A percentile compares a stretch with the other conserved stretches of the same genome.
Conservation (phyloP, 1,140 invertebrate species). For the Helicoverpa zea region DNA sequence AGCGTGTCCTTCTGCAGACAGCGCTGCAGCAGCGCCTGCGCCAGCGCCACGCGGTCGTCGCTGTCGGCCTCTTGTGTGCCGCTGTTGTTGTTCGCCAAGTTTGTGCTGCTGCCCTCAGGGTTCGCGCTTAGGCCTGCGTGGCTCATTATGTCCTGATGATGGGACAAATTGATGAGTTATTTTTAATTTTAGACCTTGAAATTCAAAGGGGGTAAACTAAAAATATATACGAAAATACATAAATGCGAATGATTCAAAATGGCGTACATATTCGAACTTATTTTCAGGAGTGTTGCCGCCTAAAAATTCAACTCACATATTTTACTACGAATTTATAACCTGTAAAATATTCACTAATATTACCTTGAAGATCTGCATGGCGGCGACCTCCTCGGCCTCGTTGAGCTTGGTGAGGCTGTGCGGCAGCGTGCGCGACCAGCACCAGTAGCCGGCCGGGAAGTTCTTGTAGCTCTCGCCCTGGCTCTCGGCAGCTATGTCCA, state of each 20-base stretch:
- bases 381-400: constrained; percentile 95
- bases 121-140: constrained; percentile 77
- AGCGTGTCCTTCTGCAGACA: constrained; percentile 96
- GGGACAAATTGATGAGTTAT: background rate
- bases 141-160: constrained; percentile 87
- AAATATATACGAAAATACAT: too few species aligned
- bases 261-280: too few species aligned
- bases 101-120: constrained; percentile 82
- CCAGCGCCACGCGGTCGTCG: constrained; percentile 95
- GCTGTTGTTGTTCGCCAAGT: constrained; percentile 78
- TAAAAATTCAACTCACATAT: too few species aligned
- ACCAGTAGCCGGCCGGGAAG: constrained; percentile 94
- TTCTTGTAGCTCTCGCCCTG: constrained; percentile 95
- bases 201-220: too few species aligned
- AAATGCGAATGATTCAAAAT: too few species aligned
- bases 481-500: constrained; percentile 90
- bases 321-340: too few species aligned
- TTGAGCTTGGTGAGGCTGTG: constrained; percentile 94
- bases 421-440: constrained; percentile 93
- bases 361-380: constrained; percentile 93
- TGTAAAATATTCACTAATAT: too few species aligned
- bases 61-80: constrained; percentile 88
- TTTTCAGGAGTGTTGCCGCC: too few species aligned
- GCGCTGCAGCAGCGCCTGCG: constrained; percentile 95
- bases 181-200: background rate